Evolutionary conservation across 1,140 invertebrate species (phyloP).

Genomic region (Philotrypesis tridentata): DNA sequence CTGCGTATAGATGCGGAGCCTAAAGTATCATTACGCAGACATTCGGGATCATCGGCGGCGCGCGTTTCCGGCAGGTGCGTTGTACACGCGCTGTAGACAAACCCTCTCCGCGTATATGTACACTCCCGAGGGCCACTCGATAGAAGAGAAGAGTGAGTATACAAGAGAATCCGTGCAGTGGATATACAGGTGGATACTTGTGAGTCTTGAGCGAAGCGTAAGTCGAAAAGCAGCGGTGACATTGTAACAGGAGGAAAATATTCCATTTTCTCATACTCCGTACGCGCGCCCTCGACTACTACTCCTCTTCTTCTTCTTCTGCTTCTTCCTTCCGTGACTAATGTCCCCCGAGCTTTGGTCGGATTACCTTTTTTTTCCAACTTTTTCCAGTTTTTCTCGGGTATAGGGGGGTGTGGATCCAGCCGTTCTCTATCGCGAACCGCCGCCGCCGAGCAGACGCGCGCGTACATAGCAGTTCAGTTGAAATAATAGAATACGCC

Average conservation of each 20-base stretch:
- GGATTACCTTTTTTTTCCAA: neutral
- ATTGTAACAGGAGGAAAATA: neutral
- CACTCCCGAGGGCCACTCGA: neutral
- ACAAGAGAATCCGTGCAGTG: too few relatives aligned
- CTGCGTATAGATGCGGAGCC: neutral
- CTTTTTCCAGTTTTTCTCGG: neutral
- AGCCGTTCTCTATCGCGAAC: too few relatives aligned
- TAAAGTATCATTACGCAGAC: conserved; percentile 40
- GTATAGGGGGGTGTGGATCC: too few relatives aligned
- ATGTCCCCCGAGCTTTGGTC: neutral
- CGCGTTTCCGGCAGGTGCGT: conserved; percentile 26
- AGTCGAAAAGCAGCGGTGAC: neutral
- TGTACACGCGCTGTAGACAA: neutral
- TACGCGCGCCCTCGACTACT: too few relatives aligned
- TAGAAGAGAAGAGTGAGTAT: neutral
- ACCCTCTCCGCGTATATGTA: too few relatives aligned
- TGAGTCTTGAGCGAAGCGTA: too few relatives aligned
- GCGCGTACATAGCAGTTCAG: neutral
- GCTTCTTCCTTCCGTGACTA: neutral
- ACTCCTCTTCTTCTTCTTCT: too few relatives aligned
- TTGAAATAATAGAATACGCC: neutral
- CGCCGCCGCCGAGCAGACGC: too few relatives aligned
- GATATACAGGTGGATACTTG: too few relatives aligned
- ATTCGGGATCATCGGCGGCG: conserved; percentile 26
- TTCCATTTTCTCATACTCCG: neutral